Evolutionary conservation across 53 echinoderm and acorn worm species (phyloP), one percentile per base, ranked within the genome.

Genomic region (Zoroaster sp.): DNA sequence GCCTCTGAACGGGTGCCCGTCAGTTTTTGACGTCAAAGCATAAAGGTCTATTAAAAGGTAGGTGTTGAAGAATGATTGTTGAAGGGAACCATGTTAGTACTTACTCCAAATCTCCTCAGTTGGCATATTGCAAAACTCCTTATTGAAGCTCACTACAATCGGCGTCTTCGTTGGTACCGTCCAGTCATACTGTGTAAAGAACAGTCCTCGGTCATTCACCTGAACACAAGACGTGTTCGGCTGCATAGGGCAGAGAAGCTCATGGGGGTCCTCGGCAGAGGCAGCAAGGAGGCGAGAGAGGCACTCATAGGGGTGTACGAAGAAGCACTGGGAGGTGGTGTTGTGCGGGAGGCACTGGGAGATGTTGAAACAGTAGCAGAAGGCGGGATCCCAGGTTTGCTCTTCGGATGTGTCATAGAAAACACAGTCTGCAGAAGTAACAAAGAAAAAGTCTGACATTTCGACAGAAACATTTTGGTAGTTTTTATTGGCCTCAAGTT

Each of bases 341-440:
- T 94, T 94, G 82, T 52, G 54, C 1, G 94, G 94, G 36, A 94
- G 79, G 53, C 94, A 92, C 40, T 82, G 65, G 34, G 67, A 55
- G 35, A 94, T 54, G 55, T 87, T 75, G 46, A 94, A 89, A 34
- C 38, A 87, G 71, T 90, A 79, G 71, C 92, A 92, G 68, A 52
- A 81, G 25, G 75, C 35, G 39, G 87, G 92, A 86, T 94, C 90
- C 94, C 94, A 94, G 69, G 90, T 94, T 44, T 94, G 94, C 13
- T 94, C 76, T 18, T 87, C 90, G 9, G 94, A 94, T n/a, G 81
- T 66, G 76, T 94, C 94, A 23, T 80, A 79, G 83, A 94, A 94
- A 35, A 94, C 52, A 44, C 94, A 94, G 39, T 94, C 94, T 94
- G 72, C 3, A 65, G 53, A 69, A 15, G 9, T 14, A 59, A 67